Percentiles rank a stretch among this genome's conserved stretches.
These are phyloP conservation scores for Helicoverpa assulta DNA, from an alignment of 2,888 invertebrate species.

Conservation along the genomic window DNA sequence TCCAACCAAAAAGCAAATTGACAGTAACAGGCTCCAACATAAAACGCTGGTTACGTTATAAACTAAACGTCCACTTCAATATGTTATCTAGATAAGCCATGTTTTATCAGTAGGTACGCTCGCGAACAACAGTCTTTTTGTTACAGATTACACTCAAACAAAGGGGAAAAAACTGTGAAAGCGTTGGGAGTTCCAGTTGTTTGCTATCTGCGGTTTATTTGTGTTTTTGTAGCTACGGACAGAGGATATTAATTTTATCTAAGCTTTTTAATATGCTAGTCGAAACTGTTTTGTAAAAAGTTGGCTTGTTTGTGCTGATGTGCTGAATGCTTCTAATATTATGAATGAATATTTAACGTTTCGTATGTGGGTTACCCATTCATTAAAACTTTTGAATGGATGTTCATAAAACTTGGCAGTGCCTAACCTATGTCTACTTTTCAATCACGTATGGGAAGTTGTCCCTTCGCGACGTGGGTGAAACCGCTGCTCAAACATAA, in stretches of 20 bases:
- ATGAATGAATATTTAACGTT: no score
- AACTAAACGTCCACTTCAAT: constrained; percentile 54
- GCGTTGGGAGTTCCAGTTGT: background rate
- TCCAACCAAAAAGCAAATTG: background rate
- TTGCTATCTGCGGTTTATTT: constrained; percentile 7
- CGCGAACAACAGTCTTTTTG: constrained; percentile 25
- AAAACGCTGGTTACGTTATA: constrained; percentile 54
- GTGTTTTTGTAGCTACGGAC: background rate
- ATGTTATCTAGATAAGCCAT: constrained; percentile 56
- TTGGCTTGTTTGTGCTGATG: no score
- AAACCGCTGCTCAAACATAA: no score
- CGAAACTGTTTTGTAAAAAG: no score
- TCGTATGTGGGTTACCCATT: no score
- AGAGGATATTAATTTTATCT: background rate
- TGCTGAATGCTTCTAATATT: no score
- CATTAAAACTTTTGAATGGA: no score
- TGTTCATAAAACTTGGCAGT: no score
- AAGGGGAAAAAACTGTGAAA: background rate
- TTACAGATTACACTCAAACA: constrained; percentile 21
- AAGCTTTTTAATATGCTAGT: background rate
- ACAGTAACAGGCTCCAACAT: constrained; percentile 24
- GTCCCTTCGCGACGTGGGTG: no score
- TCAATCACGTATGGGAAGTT: no score
- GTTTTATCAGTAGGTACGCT: constrained; percentile 47
- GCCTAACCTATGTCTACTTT: no score